Base-by-base conservation (phyloP, 1,140 invertebrate species). In the Radopholus similis region DNA sequence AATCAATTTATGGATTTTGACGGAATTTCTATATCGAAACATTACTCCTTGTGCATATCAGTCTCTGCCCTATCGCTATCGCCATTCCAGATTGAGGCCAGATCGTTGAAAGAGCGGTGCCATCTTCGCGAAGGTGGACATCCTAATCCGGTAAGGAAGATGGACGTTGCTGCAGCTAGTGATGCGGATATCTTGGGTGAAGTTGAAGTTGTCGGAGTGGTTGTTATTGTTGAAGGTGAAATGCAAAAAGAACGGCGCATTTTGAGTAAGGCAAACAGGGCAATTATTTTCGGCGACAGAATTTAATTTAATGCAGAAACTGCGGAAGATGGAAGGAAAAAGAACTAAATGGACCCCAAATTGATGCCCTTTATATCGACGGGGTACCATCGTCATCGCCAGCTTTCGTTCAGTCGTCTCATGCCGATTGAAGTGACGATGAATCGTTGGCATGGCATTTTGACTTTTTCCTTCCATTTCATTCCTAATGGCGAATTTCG, bases 21-120 rank as follows among this genome's bases (percentile, higher is more conserved):
- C 51, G 11, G 11, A 18, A 54, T 54, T 9, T 18, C 1, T 13
- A 54, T 28, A 11, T 47, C 1, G 13, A 11, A 55, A 55, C 18
- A 55, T 57, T 42, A 13, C 13, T 28, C 18, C 21, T n/a, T 11
- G 8, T 59, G 21, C 18, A 42, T 30, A 59, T 38, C n/a, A 38
- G n/a, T 47, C 18, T n/a, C 42, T 28, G 23, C 47, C 59, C 32
- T 62, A 35, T 21, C 47, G 38, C 9, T 18, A n/a, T 47, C 47
- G 18, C 18, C 21, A 11, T 35, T 62, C 9, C 40, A 42, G 9
- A 23, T 28, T 2, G 15, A 28, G 32, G 38, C 40, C 40, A 62
- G 8, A 49, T 62, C 59, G 32, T 62, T 62, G 35, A 62, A 62
- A 1, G 59, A 62, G 6, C 59, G 21, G 11, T 40, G 40, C 42